Base-by-base conservation (phyloP, 2,113 vertebrate species). In the Sphaerodactylus townsendi region DNA sequence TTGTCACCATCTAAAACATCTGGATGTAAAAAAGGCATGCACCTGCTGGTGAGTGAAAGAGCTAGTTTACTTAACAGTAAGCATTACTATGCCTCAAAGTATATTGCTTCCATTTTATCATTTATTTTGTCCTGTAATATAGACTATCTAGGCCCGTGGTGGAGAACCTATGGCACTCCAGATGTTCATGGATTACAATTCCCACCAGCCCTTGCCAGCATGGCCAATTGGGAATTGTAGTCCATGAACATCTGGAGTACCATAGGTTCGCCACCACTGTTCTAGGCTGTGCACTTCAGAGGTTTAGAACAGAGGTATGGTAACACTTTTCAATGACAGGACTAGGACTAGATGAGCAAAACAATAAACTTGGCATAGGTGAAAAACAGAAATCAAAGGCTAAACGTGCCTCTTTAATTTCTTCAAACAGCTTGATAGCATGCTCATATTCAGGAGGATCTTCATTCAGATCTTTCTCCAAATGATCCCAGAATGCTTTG, bases 401-500 rank as follows among this genome's bases (percentile, higher is more conserved):
- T 11, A 71, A 25, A 83, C 94, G 94, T 90, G 97, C 98, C 97
- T 98, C 98, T 96, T 95, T 96, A 92, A 99, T 98, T 94, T 99
- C 98, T 92, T 97, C 97, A 93, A 99, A 94, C 50, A 99, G 95
- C 85, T 94, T 97, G 95, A 99, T 97, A 85, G 98, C 97, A 19
- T 98, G 96, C 35, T 96, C 94, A 10, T 98, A 99, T 84, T 97
- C 96, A 0, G 98, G 98, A 41, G 98, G 98, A 88, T 98, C 97
- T 48, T 97, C 95, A 14, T 95, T 98, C 88, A 99, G 94, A 90
- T 99, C 97, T 0, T 96, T 94, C 84, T 97, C 97, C 95, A 99
- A 88, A 82, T 95, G 95, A 88, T 99, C 97, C 98, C 98, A 99
- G 93, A 97, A 99, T 1, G 98, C 98, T 89, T 98, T 97, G 92